These are phyloP conservation scores for Holocentrus rufus DNA, from an alignment of 2,797 vertebrate genomes.

Conservation along the genomic window DNA sequence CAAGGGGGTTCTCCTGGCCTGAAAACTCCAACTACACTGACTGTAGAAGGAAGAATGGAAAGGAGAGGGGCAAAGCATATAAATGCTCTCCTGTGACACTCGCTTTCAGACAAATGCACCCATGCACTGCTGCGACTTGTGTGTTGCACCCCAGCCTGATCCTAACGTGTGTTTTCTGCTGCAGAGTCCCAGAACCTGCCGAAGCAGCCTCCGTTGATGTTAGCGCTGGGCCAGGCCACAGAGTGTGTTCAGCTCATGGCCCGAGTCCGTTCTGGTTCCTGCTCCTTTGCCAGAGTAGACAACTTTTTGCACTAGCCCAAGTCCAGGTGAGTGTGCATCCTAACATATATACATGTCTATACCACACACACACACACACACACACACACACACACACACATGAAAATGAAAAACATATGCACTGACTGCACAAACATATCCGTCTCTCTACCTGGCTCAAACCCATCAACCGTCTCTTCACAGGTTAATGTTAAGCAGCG, in stretches of 20 bases:
- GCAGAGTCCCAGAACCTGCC: constrained; percentile 98
- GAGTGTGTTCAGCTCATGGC: constrained; percentile 98
- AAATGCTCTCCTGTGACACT: neutral
- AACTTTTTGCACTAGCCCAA: constrained; percentile 97
- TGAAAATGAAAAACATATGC: too few species aligned
- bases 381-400: too few species aligned
- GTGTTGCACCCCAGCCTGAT: neutral
- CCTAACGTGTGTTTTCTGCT: constrained; percentile 26
- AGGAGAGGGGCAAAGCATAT: too few species aligned
- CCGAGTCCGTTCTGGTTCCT: constrained; percentile 93
- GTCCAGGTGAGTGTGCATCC: constrained; percentile 75
- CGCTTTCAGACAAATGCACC: neutral
- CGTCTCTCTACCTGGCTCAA: constrained; percentile 14
- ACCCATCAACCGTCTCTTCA: constrained; percentile 48
- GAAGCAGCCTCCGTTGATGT: constrained; percentile 97
- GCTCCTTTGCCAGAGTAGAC: constrained; percentile 98
- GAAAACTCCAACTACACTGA: too few species aligned
- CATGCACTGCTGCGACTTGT: neutral
- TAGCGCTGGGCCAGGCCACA: constrained; percentile 95
- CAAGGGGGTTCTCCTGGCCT: too few species aligned
- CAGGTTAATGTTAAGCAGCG: constrained; percentile 82
- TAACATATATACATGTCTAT: neutral
- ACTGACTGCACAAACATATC: neutral
- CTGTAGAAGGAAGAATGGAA: too few species aligned
- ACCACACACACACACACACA: too few species aligned